These are phyloP conservation scores for Bhutanitis thaidina DNA, from an alignment of 2,888 invertebrate genomes.

Conservation along the genomic window DNA sequence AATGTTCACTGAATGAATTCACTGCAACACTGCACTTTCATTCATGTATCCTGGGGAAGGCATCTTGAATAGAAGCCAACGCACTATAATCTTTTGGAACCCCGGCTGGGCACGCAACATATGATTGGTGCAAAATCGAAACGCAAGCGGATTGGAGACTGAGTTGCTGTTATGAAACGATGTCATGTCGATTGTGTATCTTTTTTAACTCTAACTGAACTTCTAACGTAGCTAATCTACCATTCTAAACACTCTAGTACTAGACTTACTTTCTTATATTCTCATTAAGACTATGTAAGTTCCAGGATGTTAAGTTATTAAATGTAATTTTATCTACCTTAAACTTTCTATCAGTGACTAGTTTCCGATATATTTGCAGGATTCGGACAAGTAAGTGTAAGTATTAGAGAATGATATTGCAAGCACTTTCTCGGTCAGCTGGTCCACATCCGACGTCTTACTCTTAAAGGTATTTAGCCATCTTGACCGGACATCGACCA, in stretches of 20 bases:
- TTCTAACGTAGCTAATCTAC: no score
- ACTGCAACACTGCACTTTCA: slow-evolving; percentile 53
- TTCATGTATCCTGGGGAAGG: slow-evolving; percentile 42
- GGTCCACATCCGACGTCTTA: slow-evolving; percentile 25
- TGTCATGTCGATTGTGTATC: no score
- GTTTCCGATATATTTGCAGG: slow-evolving; percentile 6
- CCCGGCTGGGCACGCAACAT: slow-evolving; percentile 47
- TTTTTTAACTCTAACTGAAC: no score
- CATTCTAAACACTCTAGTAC: no score
- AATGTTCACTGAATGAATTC: slow-evolving; percentile 32
- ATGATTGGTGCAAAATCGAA: slow-evolving; percentile 11
- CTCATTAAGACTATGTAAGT: no score
- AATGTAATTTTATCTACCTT: background rate
- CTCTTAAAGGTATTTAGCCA: slow-evolving; percentile 9
- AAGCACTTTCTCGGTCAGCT: slow-evolving; percentile 34
- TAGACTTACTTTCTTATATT: no score
- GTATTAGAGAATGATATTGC: background rate
- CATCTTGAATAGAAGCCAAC: slow-evolving; percentile 53
- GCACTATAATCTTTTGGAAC: slow-evolving; percentile 68
- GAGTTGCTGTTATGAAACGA: no score
- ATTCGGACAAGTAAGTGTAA: background rate
- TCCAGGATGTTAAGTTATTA: no score
- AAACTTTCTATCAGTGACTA: slow-evolving; percentile 14
- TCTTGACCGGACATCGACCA: slow-evolving; percentile 33
- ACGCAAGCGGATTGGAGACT: slow-evolving; percentile 9